Evolutionary conservation across 2,888 invertebrate species (phyloP).

Genomic region (Capitulum mitella): DNA sequence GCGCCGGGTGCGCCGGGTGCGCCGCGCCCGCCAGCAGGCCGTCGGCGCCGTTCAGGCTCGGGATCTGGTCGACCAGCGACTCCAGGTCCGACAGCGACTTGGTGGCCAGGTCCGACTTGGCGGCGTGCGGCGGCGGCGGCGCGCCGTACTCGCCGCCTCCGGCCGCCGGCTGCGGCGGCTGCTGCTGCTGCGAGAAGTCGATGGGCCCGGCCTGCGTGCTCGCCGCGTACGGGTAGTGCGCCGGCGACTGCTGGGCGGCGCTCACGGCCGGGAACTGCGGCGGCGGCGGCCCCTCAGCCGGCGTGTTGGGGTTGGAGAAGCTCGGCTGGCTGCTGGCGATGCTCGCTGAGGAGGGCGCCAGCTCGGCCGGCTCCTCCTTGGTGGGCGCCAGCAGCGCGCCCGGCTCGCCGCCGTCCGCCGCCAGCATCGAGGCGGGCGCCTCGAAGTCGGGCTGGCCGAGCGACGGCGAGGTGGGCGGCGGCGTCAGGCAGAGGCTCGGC

Average conservation of each 20-base stretch:
- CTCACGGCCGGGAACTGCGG: slow-evolving; percentile 13
- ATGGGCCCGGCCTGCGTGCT: not conserved
- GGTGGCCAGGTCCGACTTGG: slow-evolving; percentile 47
- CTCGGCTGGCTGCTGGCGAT: not conserved
- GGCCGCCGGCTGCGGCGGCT: not conserved
- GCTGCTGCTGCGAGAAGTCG: slow-evolving; percentile 23
- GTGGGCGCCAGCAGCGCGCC: not conserved
- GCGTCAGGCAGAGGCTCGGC: not conserved
- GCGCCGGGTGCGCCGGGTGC: slow-evolving; percentile 31
- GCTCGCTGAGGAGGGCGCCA: not conserved
- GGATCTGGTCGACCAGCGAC: slow-evolving; percentile 84
- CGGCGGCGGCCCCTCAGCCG: not conserved
- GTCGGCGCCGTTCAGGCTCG: slow-evolving; percentile 62
- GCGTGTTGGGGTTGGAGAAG: slow-evolving; percentile 9
- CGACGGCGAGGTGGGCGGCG: slow-evolving; percentile 10
- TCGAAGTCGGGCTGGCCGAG: slow-evolving; percentile 52
- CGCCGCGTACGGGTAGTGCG: slow-evolving; percentile 16
- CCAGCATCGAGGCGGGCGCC: slow-evolving; percentile 51
- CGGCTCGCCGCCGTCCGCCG: slow-evolving; percentile 36
- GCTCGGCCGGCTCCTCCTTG: not conserved
- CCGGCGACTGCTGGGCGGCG: slow-evolving; percentile 25
- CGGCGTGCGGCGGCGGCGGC: slow-evolving; percentile 31
- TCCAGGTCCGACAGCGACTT: slow-evolving; percentile 62
- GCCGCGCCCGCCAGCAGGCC: slow-evolving; percentile 46
- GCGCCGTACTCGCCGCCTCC: not conserved